phyloP scores from a whole-genome alignment of 2,113 vertebrate species.

The Colius striatus region DNA sequence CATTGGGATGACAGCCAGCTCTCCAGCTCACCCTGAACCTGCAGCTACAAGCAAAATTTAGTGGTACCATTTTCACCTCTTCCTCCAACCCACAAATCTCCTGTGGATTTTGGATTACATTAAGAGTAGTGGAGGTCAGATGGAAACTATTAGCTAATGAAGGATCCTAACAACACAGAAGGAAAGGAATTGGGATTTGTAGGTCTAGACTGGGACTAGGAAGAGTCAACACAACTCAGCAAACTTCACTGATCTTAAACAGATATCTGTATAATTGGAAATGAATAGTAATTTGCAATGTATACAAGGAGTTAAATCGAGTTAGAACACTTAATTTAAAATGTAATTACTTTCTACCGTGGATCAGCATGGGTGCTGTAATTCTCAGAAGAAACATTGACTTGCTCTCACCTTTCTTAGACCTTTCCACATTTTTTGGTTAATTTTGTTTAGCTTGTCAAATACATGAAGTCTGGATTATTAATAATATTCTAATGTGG shows the following conservation, averaged over 20 bases:
- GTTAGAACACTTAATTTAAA: slow-evolving; percentile 15
- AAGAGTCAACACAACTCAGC: not conserved
- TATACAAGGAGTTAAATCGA: slow-evolving; percentile 17
- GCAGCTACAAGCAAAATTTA: not conserved
- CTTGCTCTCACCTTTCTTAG: slow-evolving; percentile 32
- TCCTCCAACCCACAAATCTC: not conserved
- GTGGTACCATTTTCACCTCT: fast-evolving
- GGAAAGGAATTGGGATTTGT: not conserved
- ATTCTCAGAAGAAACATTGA: slow-evolving; percentile 37
- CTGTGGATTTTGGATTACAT: not conserved
- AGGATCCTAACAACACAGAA: not conserved
- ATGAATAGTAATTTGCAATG: not conserved
- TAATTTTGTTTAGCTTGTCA: slow-evolving; percentile 64
- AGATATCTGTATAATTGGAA: not conserved
- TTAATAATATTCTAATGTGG: slow-evolving; percentile 66
- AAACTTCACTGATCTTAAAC: not conserved
- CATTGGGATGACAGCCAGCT: not conserved
- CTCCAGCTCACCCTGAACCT: not conserved
- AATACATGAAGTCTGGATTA: slow-evolving; percentile 36
- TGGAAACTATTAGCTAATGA: not conserved
- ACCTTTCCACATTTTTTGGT: slow-evolving; percentile 37
- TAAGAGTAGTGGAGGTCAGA: not conserved
- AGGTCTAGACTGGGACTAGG: not conserved
- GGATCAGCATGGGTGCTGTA: not conserved
- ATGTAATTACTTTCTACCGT: not conserved